Evolutionary conservation across 2,888 invertebrate species (phyloP), one percentile per base, ranked within the genome.

Genomic region (Onthophagus sagittarius): DNA sequence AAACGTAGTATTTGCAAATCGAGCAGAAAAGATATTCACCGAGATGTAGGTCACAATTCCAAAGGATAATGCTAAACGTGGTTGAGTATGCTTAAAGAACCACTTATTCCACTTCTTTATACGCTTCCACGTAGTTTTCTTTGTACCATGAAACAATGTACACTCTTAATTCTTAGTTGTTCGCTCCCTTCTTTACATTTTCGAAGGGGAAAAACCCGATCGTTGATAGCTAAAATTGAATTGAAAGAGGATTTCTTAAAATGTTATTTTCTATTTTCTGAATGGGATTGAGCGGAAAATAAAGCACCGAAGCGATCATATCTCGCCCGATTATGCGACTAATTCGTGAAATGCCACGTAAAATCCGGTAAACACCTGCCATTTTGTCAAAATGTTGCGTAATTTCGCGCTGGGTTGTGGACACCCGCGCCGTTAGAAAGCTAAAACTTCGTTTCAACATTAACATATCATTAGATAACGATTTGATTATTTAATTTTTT

Each of bases 271-370:
- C 23, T 23, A 53, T 53, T 11, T 53, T 53, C 39, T 53, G 7
- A 53, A 53, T 53, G 39, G 11, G 23, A 9, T 53, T 53, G 39
- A 1, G 6, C 6, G 39, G 39, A 53, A 53, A 53, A 53, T 53
- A 53, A 53, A 53, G 39, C 39, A 53, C 39, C 39, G 39, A 53
- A 53, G 39, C 23, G 23, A 53, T 53, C 9, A 53, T 53, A 53
- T 53, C 39, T 7, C 39, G 39, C 11, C 39, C 39, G 39, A 53
- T 53, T 53, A 53, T 53, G 39, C 39, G 39, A 53, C 39, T 53
- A 53, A 53, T 67, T 67, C 67, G 67, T 67, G 67, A 67, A 67
- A 67, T 67, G 32, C 67, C 67, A 67, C 67, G 32, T 23, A 67
- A 67, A 67, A 67, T 67, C 67, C 67, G 67, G 67, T 67, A 67